Percentiles rank a stretch among this genome's conserved stretches.
phyloP scores from a whole-genome alignment of 2,888 invertebrate genomes.

The Prionchulus punctatus region DNA sequence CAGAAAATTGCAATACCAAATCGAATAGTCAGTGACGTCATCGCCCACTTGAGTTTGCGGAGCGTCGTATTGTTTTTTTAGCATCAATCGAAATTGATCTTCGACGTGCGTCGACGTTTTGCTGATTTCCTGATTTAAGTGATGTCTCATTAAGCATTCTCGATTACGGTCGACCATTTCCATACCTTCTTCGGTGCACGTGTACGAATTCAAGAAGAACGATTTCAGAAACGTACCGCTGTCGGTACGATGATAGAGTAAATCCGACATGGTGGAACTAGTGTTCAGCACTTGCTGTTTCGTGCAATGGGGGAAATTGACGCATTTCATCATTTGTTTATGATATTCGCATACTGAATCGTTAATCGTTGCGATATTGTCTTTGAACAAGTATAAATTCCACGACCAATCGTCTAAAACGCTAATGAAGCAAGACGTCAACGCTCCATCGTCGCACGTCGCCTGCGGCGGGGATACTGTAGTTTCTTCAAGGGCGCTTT shows the following conservation, averaged over 20 bases:
- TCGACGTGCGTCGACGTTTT: no score
- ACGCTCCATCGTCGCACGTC: slow-evolving; percentile 13
- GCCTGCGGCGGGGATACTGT: no score
- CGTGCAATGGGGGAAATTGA: not conserved
- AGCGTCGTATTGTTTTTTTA: no score
- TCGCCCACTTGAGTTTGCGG: no score
- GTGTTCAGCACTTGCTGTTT: not conserved
- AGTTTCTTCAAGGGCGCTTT: no score
- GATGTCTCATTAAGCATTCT: not conserved
- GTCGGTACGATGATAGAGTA: not conserved
- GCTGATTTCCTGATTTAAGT: not conserved
- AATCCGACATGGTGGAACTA: not conserved
- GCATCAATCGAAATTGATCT: no score
- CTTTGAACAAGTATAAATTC: slow-evolving; percentile 3
- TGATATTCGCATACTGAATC: not conserved
- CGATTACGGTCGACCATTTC: not conserved
- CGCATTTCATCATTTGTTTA: not conserved
- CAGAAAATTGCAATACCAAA: not conserved
- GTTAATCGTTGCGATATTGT: not conserved
- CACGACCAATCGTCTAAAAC: slow-evolving; percentile 9
- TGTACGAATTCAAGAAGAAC: not conserved
- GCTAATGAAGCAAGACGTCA: slow-evolving; percentile 2
- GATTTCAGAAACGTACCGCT: not conserved
- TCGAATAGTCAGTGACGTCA: no score
- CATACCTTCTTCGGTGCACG: not conserved